Evolutionary conservation across 2,113 vertebrate genomes (phyloP), one percentile per base, ranked within the genome.

Genomic region (Arenaria interpres): DNA sequence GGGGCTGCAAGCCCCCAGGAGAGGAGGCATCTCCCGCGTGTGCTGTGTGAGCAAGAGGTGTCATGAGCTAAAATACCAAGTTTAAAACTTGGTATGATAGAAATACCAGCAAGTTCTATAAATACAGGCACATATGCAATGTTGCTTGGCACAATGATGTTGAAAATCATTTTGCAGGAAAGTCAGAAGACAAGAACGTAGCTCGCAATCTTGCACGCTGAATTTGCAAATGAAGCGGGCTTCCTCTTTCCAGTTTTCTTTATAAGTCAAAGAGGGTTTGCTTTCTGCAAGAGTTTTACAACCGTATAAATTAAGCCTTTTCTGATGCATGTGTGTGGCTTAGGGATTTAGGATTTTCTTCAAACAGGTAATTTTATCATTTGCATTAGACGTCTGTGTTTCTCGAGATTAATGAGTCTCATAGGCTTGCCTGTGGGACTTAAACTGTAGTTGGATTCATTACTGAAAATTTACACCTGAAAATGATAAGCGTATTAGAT

Each of bases 1-100:
- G 45, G 21, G n/a, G 30, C 21, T 78, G 64, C 23, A 57, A 88
- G 5, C 8, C 30, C 71, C 8, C 20, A 18, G 43, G n/a, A 54
- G 46, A 68, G 35, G 11, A 9, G 30, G 7, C 28, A 46, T 43
- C 21, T 76, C 39, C 39, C 0, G 0, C 0, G 0, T 1, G 2
- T 13, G 21, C 50, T n/a, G 32, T 14, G 28, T 0, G 0, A 68
- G 43, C 20, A n/a, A 45, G 60, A 76, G 45, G 35, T 25, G 24
- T 30, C 33, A 27, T 2, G 33, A 66, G 19, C 17, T 22, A 37
- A 83, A 96, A 50, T 53, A 33, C n/a, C 76, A 27, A 37, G 33
- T 80, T 73, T 57, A 66, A 85, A 37, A 15, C 12, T 37, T 33
- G 37, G 15, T 63, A 5, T 8, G 9, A 50, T 6, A 72, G 72